Conservation (phyloP, 2,113 vertebrate genomes). For the Meleagris gallopavo region DNA sequence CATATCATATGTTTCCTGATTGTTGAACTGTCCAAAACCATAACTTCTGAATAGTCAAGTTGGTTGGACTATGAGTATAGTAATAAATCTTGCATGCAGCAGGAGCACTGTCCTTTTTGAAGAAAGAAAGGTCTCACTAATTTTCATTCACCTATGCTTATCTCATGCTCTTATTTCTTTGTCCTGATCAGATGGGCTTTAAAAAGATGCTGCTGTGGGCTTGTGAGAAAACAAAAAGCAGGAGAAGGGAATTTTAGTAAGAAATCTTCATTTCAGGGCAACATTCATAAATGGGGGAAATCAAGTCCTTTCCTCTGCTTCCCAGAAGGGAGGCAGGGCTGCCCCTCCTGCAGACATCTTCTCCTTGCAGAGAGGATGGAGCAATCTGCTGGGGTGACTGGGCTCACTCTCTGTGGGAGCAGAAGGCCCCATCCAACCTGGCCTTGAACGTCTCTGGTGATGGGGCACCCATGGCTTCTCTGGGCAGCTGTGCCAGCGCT, state of each 20-base stretch:
- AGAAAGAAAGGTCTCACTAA: not conserved
- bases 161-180: not conserved
- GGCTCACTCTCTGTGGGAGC: not conserved
- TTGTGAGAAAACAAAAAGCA: not conserved
- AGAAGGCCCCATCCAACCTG: not conserved
- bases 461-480: not conserved
- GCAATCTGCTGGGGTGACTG: not conserved
- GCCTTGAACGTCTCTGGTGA: not conserved
- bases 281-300: accelerated
- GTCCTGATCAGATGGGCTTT: not conserved
- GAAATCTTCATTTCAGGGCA: not conserved
- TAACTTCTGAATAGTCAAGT: constrained; percentile 14
- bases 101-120: not conserved
- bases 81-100: not conserved
- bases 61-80: not conserved
- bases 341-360: accelerated
- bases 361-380: not conserved
- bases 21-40: not conserved
- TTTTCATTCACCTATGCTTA: not conserved
- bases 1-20: not conserved
- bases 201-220: not conserved
- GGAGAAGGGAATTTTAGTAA: not conserved
- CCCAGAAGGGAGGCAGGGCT: not conserved
- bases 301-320: accelerated
- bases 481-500: not conserved